Evolutionary conservation across 2,113 vertebrate genomes (phyloP), one percentile per base, ranked within the genome.

Genomic region (Zosterops japonicus): DNA sequence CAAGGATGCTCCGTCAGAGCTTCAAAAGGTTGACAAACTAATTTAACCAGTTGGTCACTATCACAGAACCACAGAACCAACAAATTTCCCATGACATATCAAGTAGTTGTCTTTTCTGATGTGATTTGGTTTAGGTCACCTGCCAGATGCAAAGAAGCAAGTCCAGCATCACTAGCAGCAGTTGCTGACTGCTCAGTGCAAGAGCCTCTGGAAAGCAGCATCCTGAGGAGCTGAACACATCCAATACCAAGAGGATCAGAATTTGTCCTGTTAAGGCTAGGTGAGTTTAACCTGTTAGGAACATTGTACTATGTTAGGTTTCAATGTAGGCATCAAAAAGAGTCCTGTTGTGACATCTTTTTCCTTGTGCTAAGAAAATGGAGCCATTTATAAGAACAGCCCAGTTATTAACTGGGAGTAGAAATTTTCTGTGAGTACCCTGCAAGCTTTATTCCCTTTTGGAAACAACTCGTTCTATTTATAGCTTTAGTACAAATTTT

Each of bases 1-100:
- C 0, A 0, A 50, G 17, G 53, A 68, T 77, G 44, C 59, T 44
- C 41, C 28, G 14, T 23, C 2, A 3, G 27, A 39, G 25, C 71
- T 85, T 77, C 57, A 28, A 35, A 65, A 82, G 12, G 12, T 23
- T 83, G 29, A 33, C 3, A 8, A 35, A 41, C 18, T 28, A 56
- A 57, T 72, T 68, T n/a, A 14, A 10, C 46, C 15, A 17, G 21
- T 33, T 80, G 29, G 33, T 29, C 12, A 3, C 25, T 44, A 6
- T 74, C 17, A 23, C 47, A 42, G 56, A 57, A 56, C 27, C 79
- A 18, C 42, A 49, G 68, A 87, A 46, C 31, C 9, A 9, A 21
- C 3, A 2, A 21, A 56, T 89, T 71, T 72, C 33, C 52, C 23
- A 3, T 29, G 18, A 14, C 10, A 19, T 18, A 47, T 19, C 20